A percentile compares a stretch with the other conserved stretches of the same genome.
Conservation (phyloP, 64 coral and sea anemone species). For the Dendronephthya gigantea region DNA sequence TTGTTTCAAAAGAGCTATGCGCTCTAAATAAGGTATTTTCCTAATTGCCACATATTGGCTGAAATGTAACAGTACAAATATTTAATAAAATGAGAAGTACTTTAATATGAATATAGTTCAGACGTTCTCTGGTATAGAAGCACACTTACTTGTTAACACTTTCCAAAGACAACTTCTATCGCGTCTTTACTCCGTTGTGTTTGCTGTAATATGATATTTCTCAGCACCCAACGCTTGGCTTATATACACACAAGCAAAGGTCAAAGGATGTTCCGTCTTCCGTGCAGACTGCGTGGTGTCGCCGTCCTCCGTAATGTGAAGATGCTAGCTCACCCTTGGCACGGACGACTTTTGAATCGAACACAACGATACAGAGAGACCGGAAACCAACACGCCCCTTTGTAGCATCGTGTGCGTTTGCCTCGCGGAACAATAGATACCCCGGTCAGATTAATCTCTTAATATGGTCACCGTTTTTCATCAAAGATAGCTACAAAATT, state of each 20-base stretch:
- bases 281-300: neutral
- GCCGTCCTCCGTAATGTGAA: neutral
- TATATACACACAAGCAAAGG: neutral
- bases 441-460: neutral
- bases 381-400: neutral
- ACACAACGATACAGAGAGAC: too few species aligned
- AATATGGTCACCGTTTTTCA: neutral
- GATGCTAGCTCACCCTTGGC: neutral
- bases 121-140: too few species aligned
- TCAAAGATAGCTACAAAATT: neutral
- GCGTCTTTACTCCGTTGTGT: neutral
- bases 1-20: too few species aligned
- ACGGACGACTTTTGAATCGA: neutral
- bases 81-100: too few species aligned
- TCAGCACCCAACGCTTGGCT: neutral
- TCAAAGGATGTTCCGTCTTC: neutral
- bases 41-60: too few species aligned
- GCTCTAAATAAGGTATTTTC: too few species aligned
- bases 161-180: neutral
- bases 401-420: neutral
- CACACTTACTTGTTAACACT: too few species aligned
- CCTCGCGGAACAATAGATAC: neutral
- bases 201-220: neutral
- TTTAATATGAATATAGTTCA: too few species aligned
- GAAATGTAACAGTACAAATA: too few species aligned